Base-by-base conservation (phyloP, 2,888 invertebrate genomes). In the Prosapia bicincta region DNA sequence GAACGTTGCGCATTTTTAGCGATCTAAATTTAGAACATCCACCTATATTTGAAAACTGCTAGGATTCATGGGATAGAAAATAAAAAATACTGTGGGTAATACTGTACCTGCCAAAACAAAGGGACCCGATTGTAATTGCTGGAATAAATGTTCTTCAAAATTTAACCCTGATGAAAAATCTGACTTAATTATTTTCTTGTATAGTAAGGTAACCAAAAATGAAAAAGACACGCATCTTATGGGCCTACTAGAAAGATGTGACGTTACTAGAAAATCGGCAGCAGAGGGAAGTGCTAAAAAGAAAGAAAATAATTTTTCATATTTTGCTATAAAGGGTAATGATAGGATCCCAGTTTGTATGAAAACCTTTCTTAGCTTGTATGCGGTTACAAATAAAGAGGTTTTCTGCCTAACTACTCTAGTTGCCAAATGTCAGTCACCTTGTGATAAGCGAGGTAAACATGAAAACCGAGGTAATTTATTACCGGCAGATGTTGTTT, bases 401-500 rank as follows among this genome's bases (percentile, higher is more conserved):
- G 67, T 73, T 28, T 30, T 28, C 28, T 32, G 73, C 24, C 24
- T 73, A 3, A 23, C 67, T 5, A 26, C 26, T 6, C 15, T 73
- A 9, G 38, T 24, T 20, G 30, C 20, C 24, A 15, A 23, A 20
- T 32, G 38, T 28, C 30, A 30, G 23, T 20, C 73, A 6, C 73
- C 67, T 25, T 3, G 3, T 20, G 73, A 73, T 28, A 30, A 68
- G 15, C 68, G 67, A 24, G 73, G 68, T 3, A 66, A 67, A 32
- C 73, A 73, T 26, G 23, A 6, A 20, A 73, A 73, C 23, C 1
- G 68, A 13, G 67, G 15, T 9, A 73, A 73, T 73, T 26, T 23
- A 9, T 26, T 24, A 20, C 2, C n/a, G 6, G 23, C 24, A 28
- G 20, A 73, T 67, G 70, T 77, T 71, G 24, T 78, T 38, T 66